These are phyloP conservation scores for Heliconius congener DNA, from an alignment of 1,140 invertebrate species.

Conservation along the genomic window DNA sequence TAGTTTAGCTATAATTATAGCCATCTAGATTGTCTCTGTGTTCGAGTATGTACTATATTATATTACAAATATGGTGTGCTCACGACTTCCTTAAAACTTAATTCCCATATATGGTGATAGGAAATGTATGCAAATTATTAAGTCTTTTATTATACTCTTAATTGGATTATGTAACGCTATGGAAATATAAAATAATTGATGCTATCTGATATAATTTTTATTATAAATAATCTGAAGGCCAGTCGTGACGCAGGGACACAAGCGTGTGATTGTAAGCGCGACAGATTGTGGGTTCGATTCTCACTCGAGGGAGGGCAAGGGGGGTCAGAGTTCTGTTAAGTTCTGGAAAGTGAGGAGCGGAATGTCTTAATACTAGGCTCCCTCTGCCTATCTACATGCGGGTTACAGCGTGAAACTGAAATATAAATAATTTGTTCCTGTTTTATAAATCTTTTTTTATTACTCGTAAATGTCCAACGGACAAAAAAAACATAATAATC, in stretches of 20 bases:
- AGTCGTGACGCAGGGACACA: too few species aligned
- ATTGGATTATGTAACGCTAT: neutral
- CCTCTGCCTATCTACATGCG: too few species aligned
- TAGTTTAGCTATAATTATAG: conserved; percentile 65
- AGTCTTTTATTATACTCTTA: neutral
- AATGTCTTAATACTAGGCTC: too few species aligned
- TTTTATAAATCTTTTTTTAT: neutral
- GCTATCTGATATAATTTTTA: neutral
- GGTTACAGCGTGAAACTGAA: too few species aligned
- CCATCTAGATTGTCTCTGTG: conserved; percentile 66
- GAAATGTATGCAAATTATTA: neutral
- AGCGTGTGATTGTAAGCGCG: too few species aligned
- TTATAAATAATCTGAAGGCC: neutral
- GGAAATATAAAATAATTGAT: neutral
- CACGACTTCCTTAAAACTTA: neutral
- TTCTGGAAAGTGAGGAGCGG: too few species aligned
- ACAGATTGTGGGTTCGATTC: too few species aligned
- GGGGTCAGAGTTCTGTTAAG: too few species aligned
- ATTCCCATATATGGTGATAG: neutral
- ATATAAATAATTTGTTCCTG: neutral
- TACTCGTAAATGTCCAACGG: conserved; percentile 51
- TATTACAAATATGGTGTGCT: neutral
- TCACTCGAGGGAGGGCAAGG: too few species aligned
- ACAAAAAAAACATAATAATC: conserved; percentile 43
- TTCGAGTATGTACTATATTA: conserved; percentile 44